phyloP scores from a whole-genome alignment of 1,140 invertebrate genomes.

The Agraylea sexmaculata region DNA sequence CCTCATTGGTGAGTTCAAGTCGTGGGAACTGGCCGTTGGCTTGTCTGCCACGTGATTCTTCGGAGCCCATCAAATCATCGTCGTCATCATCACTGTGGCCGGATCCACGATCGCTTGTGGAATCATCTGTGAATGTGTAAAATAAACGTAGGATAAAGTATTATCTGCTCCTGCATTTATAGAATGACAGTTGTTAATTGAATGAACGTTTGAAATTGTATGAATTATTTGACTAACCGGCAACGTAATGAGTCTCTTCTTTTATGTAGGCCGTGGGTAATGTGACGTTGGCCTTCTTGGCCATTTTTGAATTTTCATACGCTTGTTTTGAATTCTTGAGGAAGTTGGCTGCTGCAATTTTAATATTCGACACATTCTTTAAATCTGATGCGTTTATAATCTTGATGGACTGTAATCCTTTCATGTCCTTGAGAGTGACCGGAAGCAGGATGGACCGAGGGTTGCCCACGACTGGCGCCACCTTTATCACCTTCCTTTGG shows the following conservation, averaged over 20 bases:
- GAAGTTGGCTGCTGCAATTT: conserved; percentile 36
- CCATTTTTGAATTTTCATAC: conserved; percentile 12
- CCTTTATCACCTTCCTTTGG: conserved; percentile 41
- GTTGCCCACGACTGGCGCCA: conserved; percentile 43
- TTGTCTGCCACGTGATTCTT: conserved; percentile 31
- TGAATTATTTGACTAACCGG: conserved; percentile 14
- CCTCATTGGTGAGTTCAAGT: conserved; percentile 60
- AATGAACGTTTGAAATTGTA: conserved; percentile 1
- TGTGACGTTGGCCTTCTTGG: conserved; percentile 18
- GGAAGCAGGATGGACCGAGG: conserved; percentile 55
- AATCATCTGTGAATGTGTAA: conserved; percentile 17
- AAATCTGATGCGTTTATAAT: conserved; percentile 54
- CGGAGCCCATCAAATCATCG: conserved; percentile 37
- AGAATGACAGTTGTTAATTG: too few relatives aligned
- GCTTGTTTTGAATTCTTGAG: conserved; percentile 32
- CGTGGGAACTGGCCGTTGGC: conserved; percentile 43
- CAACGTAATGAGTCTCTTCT: conserved; percentile 16
- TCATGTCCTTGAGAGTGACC: conserved; percentile 53
- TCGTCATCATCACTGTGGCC: conserved; percentile 30
- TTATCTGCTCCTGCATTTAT: too few relatives aligned
- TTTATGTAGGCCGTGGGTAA: conserved; percentile 16
- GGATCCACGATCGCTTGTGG: conserved; percentile 22
- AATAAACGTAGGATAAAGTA: too few relatives aligned
- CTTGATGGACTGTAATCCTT: conserved; percentile 56
- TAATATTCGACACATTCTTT: conserved; percentile 41